phyloP scores from a whole-genome alignment of 2,888 invertebrate species.

The Drosophila buzzatii region DNA sequence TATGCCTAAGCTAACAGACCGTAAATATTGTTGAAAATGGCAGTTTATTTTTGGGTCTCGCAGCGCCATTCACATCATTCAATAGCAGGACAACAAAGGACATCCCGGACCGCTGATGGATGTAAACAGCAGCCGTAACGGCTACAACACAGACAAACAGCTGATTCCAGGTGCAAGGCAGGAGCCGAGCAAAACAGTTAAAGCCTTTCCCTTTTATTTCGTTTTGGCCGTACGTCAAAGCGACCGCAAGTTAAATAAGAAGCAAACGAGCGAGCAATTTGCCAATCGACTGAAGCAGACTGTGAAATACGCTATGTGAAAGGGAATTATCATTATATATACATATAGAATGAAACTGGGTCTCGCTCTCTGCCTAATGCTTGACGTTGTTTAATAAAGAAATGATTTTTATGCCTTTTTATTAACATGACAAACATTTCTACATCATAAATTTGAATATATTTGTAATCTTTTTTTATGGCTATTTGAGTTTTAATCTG shows the following conservation, averaged over 20 bases:
- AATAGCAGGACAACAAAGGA: conserved; percentile 57
- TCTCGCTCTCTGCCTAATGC: background rate
- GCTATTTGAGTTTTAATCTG: conserved; percentile 1
- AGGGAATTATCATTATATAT: background rate
- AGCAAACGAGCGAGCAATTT: conserved; percentile 35
- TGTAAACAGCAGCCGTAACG: conserved; percentile 50
- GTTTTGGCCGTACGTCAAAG: conserved; percentile 41
- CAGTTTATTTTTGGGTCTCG: conserved; percentile 75
- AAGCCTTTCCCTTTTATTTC: conserved; percentile 38
- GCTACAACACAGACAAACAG: conserved; percentile 40
- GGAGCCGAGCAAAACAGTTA: conserved; percentile 44
- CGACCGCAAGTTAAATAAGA: conserved; percentile 65
- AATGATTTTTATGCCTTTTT: conserved; percentile 3
- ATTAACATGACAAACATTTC: conserved; percentile 2
- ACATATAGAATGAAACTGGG: background rate
- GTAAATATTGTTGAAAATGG: conserved; percentile 75
- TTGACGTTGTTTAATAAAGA: background rate
- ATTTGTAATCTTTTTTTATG: conserved; percentile 12
- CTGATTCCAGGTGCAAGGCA: conserved; percentile 60
- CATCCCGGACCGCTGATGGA: conserved; percentile 59
- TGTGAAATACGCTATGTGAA: conserved; percentile 28
- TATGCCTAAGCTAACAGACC: conserved; percentile 75
- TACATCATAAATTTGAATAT: conserved; percentile 6
- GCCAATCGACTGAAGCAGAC: background rate
- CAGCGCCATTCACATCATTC: conserved; percentile 61